Evolutionary conservation across 2,797 vertebrate genomes (phyloP), one percentile per base, ranked within the genome.

Genomic region (Sebastes matsubarae): DNA sequence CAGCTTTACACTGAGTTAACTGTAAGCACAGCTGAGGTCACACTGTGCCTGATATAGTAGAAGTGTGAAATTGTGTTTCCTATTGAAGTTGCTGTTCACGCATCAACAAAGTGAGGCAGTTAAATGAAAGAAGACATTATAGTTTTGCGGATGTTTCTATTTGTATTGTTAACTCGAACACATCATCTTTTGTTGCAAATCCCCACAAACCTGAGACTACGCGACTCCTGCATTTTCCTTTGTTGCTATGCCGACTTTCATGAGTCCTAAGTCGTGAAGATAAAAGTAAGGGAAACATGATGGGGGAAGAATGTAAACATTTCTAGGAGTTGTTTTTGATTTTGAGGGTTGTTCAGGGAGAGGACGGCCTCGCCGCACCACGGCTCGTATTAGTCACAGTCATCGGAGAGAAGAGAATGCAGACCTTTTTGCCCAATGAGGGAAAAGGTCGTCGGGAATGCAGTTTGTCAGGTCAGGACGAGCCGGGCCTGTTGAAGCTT

Each of bases 401-500:
- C 77, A 72, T 88, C 59, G 29, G 74, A 88, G 76, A 81, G 85
- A 72, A 75, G 85, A 89, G 82, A 92, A 87, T 85, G 86, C 86
- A 87, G 83, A 84, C 77, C 76, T 80, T 85, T 92, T 83, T 79
- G 80, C 79, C 84, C 92, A 94, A 87, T 89, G 87, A 91, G 92
- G 89, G 89, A 92, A 92, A 93, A 93, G 92, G 92, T 92, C 68
- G 82, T 74, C 13, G 86, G 78, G 91, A 95, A 92, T 94, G 94
- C 84, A 75, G 92, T 92, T 88, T 86, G 92, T 94, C 93, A 85
- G 87, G 94, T 94, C 85, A 69, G 87, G 88, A 84, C 25, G 83
- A 90, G 87, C 80, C 3, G 38, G 70, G 84, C 82, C 86, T 87
- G 87, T 86, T 87, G 83, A 60, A 20, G 81, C 75, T 83, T 79